A percentile compares a stretch with the other conserved stretches of the same genome.
Evolutionary conservation across 2,888 invertebrate genomes (phyloP).

Genomic region (Ophonus ardosiacus): DNA sequence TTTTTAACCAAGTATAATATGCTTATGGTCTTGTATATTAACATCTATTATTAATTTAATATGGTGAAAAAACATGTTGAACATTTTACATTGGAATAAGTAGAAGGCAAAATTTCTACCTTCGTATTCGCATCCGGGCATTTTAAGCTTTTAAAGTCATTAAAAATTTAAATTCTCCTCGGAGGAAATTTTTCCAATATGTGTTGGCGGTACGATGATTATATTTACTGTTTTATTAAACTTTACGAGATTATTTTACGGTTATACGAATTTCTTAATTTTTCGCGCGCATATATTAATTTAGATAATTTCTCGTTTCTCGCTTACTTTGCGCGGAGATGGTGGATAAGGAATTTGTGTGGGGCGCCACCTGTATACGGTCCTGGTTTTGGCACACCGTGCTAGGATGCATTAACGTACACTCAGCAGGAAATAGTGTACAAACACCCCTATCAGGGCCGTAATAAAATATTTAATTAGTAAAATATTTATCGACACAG

Average conservation of each 20-base stretch:
- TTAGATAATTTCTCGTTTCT: constrained; percentile 54
- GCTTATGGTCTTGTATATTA: too few relatives aligned
- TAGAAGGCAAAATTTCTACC: neutral
- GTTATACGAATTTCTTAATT: constrained; percentile 55
- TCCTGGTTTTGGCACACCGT: neutral
- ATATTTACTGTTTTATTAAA: constrained; percentile 53
- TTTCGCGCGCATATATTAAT: constrained; percentile 53
- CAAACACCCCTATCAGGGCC: neutral
- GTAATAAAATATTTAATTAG: neutral
- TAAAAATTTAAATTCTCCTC: neutral
- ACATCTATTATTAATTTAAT: too few relatives aligned
- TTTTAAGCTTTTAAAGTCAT: neutral
- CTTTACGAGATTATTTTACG: constrained; percentile 51
- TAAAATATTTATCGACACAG: too few relatives aligned
- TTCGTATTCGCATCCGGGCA: neutral
- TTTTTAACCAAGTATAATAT: too few relatives aligned
- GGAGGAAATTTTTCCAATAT: neutral
- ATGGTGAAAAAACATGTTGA: neutral
- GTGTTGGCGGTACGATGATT: constrained; percentile 1
- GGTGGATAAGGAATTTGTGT: neutral
- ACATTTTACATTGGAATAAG: neutral
- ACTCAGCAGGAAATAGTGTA: constrained; percentile 28
- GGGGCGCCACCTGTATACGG: constrained; percentile 2
- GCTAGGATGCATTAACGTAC: constrained; percentile 55
- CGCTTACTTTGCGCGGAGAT: constrained; percentile 5